A percentile compares a stretch with the other conserved stretches of the same genome.
Evolutionary conservation across 2,113 vertebrate species (phyloP).

Genomic region (western clawed frog (Xenopus tropicalis)): UCB_Xtro_10.0 CM004444.2:25993001-25993500

Average conservation of each 20-base stretch:
- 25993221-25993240: slow-evolving; percentile 57
- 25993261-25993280: slow-evolving; percentile 21
- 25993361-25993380: no score
- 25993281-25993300: slow-evolving; percentile 16
- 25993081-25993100: slow-evolving; percentile 62
- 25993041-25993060: slow-evolving; percentile 67
- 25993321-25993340: slow-evolving; percentile 12
- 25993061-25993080: slow-evolving; percentile 69
- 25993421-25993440: no score
- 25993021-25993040: slow-evolving; percentile 64
- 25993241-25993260: slow-evolving; percentile 4
- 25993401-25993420: no score
- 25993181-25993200: slow-evolving; percentile 47
- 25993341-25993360: background rate
- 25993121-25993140: slow-evolving; percentile 69
- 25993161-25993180: slow-evolving; percentile 50
- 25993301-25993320: background rate
- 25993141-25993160: slow-evolving; percentile 64
- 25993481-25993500: no score
- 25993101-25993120: slow-evolving; percentile 65
- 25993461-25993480: no score
- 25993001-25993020: slow-evolving; percentile 79
- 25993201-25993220: slow-evolving; percentile 49
- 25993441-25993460: no score
- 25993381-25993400: no score